Evolutionary conservation across 2,888 invertebrate genomes (phyloP).

Genomic region (Sphaerophoria rueppellii): DNA sequence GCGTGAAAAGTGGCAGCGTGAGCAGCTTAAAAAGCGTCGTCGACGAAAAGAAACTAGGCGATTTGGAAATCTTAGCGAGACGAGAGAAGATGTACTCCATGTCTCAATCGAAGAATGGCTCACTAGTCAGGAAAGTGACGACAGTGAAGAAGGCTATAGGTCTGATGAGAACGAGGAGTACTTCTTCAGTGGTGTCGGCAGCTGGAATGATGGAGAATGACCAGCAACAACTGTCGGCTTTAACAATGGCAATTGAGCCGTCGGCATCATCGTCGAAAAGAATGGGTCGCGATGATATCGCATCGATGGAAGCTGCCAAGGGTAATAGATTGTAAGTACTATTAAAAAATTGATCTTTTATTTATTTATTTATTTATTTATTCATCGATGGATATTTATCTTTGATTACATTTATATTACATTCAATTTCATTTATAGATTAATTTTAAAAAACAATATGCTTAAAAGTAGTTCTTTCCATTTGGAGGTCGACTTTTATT

Average conservation of each 20-base stretch:
- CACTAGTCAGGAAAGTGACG: conserved; percentile 80
- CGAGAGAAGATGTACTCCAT: conserved; percentile 83
- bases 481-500: too few species aligned
- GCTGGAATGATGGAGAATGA: conserved; percentile 66
- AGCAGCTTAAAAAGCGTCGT: conserved; percentile 80
- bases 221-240: conserved; percentile 23
- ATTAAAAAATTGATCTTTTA: too few species aligned
- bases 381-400: too few species aligned
- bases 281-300: conserved; percentile 78
- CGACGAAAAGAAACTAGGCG: conserved; percentile 83
- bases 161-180: conserved; percentile 81
- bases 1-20: conserved; percentile 78
- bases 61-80: conserved; percentile 87
- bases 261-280: conserved; percentile 67
- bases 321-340: conserved; percentile 82
- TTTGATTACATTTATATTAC: too few species aligned
- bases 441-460: too few species aligned
- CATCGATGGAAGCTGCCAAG: conserved; percentile 81
- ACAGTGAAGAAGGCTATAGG: conserved; percentile 74
- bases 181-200: conserved; percentile 81
- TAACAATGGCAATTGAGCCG: conserved; percentile 49
- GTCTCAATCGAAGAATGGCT: conserved; percentile 83
- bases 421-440: too few species aligned
- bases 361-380: too few species aligned
- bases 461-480: too few species aligned